These are phyloP conservation scores for Danio choprae DNA, from an alignment of 2,797 vertebrate genomes.

Conservation along the genomic window DNA sequence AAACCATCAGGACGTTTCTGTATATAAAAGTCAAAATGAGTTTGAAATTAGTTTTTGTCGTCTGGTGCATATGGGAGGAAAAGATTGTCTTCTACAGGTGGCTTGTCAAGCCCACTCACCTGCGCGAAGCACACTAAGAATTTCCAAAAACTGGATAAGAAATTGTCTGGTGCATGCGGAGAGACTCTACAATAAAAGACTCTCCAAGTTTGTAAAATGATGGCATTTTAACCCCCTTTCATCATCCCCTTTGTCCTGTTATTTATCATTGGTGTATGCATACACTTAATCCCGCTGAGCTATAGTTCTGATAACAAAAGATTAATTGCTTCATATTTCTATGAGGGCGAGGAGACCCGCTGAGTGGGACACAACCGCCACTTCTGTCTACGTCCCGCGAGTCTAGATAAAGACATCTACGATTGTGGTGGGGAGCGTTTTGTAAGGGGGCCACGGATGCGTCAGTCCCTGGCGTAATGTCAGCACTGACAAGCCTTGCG, in stretches of 20 bases:
- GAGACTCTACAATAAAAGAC: not conserved
- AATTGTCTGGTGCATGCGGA: no score
- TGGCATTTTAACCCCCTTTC: slow-evolving; percentile 43
- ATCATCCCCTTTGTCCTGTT: slow-evolving; percentile 57
- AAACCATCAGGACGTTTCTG: no score
- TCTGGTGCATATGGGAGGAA: no score
- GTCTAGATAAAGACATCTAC: slow-evolving; percentile 50
- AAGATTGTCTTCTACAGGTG: no score
- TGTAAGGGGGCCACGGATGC: slow-evolving; percentile 30
- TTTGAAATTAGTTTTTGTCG: no score
- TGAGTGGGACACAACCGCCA: slow-evolving; percentile 65
- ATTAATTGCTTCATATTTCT: slow-evolving; percentile 70
- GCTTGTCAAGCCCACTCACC: no score
- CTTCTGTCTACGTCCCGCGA: slow-evolving; percentile 49
- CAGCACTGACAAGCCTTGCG: slow-evolving; percentile 55
- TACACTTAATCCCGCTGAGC: slow-evolving; percentile 64
- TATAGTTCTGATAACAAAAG: slow-evolving; percentile 60
- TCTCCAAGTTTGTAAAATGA: slow-evolving; percentile 27
- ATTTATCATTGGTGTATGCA: slow-evolving; percentile 65
- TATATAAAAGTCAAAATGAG: no score
- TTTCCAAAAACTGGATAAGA: no score
- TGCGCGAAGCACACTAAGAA: no score
- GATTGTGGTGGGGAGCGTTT: slow-evolving; percentile 42
- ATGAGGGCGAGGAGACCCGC: slow-evolving; percentile 56
- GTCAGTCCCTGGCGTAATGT: slow-evolving; percentile 44